These are phyloP conservation scores for Poeciliopsis presidionis DNA, from an alignment of 2,797 vertebrate species.

Conservation along the genomic window DNA sequence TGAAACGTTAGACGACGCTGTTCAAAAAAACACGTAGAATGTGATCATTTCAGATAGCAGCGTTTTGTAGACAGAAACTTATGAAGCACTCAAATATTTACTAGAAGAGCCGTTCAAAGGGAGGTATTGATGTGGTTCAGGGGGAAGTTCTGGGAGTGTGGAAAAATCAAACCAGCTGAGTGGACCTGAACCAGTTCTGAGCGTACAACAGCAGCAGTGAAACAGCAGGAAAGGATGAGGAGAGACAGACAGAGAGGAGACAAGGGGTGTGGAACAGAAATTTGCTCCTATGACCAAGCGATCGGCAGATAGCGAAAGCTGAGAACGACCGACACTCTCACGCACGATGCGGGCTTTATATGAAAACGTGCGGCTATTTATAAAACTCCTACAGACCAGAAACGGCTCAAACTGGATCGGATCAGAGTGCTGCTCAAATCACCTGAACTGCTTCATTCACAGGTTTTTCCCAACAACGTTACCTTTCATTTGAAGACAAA, in stretches of 20 bases:
- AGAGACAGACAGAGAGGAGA: not conserved
- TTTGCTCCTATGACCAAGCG: conserved; percentile 41
- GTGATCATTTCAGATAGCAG: not conserved
- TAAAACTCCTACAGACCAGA: conserved; percentile 20
- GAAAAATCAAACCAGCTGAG: conserved; percentile 12
- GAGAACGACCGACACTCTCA: conserved; percentile 12
- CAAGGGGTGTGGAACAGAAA: conserved; percentile 16
- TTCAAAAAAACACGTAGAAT: not conserved
- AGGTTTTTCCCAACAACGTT: not conserved
- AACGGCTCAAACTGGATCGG: conserved; percentile 27
- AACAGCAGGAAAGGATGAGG: not conserved
- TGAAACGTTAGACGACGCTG: not conserved
- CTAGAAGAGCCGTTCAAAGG: not conserved
- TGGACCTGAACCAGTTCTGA: not conserved
- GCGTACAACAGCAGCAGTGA: not conserved
- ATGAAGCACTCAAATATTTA: not conserved
- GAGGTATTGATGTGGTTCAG: not conserved
- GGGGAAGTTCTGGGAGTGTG: not conserved
- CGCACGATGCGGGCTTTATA: conserved; percentile 16
- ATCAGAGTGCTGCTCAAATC: not conserved
- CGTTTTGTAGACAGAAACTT: not conserved
- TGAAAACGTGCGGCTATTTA: conserved; percentile 28
- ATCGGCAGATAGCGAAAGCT: conserved; percentile 30
- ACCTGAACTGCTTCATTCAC: not conserved
- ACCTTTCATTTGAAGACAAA: not conserved